Evolutionary conservation across 2,888 invertebrate genomes (phyloP), one percentile per base, ranked within the genome.

Genomic region (Chloromyia formosa): DNA sequence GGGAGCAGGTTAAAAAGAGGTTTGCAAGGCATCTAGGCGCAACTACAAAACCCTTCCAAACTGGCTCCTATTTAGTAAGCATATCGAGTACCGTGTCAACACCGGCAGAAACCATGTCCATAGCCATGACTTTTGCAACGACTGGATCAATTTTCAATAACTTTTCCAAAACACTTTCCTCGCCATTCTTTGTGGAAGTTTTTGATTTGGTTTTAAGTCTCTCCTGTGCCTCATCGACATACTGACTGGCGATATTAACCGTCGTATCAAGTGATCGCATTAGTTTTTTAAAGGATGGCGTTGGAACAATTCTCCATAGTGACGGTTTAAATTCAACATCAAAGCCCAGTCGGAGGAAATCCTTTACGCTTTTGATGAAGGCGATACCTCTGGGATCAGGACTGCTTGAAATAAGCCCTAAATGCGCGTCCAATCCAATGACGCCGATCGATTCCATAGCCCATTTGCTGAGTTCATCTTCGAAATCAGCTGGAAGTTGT

Each of bases 31-130:
- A n/a, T n/a, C n/a, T n/a, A n/a, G n/a, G n/a, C n/a, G n/a, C n/a
- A n/a, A n/a, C n/a, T n/a, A n/a, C n/a, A n/a, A n/a, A n/a, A n/a
- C n/a, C n/a, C n/a, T n/a, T n/a, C n/a, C n/a, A 62, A 49, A 68
- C 54, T 5, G 7, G 27, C 7, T 2, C 7, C 27, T n/a, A 7
- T 35, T 35, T 4, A 35, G 27, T 2, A 35, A 35, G 7, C 27
- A 4, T 7, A 35, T 4, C 7, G 27, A 85, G 86, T 84, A 94
- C 92, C 73, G 92, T 92, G 81, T 93, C 93, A 54, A 92, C 88
- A 74, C 92, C 92, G 61, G 91, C 92, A 66, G 89, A 84, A 27
- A 93, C 80, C 89, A 92, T 89, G 81, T 93, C 93, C 78, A 89
- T 87, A 0, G 90, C 90, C 89, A 92, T 91, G 78, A 90, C 87